Evolutionary conservation across 2,113 vertebrate genomes (phyloP), one percentile per base, ranked within the genome.

Genomic region (Henicopernis longicauda): DNA sequence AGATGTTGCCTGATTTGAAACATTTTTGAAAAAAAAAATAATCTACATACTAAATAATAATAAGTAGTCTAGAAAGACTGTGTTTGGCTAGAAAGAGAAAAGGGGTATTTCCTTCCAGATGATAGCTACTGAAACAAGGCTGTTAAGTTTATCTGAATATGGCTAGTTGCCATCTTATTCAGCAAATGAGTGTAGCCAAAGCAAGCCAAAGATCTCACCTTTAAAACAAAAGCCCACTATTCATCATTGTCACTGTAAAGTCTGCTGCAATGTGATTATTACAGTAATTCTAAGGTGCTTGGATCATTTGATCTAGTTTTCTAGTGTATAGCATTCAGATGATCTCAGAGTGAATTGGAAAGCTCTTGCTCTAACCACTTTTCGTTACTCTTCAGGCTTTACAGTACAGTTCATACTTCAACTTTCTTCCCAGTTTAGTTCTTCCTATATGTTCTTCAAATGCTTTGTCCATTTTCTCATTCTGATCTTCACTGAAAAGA

Each of bases 401-500:
- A 77, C 98, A 98, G 89, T 98, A 83, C 6, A 78, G 22, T 2
- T 97, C 95, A 90, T 99, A 98, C 59, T 98, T 97, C 11, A 99
- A 92, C 83, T 91, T 97, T 40, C 44, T 91, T 82, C 98, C 98
- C 7, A 99, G 66, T n/a, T 97, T 98, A 5, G 98, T 99, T 92
- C 97, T 97, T 80, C 93, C 97, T 87, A 98, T 23, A 20, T 11
- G 92, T 65, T 97, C 97, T 90, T 97, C 94, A 85, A 99, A 99
- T 49, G 45, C 95, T 73, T 96, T 96, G 55, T 99, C 98, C 98
- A 98, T 98, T 96, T 98, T 92, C 66, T 76, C 23, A 61, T 96
- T 99, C 86, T 99, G 98, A 27, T 98, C 98, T 73, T 98, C 93
- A 65, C 29, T 98, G 67, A 99, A 99, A 65, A 97, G 84, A 67